Percentiles rank a stretch among this genome's conserved stretches.
Evolutionary conservation across 2,888 invertebrate genomes (phyloP).

Genomic region (Pyrrhopygopsis socrates): DNA sequence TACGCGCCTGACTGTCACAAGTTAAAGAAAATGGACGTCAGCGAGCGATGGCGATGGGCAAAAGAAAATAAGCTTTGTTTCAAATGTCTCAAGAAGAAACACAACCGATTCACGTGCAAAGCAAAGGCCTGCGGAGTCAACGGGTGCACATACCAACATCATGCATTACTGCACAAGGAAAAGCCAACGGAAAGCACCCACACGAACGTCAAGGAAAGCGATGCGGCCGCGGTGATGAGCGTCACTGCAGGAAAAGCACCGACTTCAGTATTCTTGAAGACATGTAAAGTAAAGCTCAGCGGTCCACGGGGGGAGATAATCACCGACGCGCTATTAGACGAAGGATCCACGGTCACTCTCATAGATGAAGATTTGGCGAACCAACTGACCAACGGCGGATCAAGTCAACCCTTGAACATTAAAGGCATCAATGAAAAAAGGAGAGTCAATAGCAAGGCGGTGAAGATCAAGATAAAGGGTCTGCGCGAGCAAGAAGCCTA

Average conservation of each 20-base stretch:
- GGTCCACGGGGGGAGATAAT: slow-evolving; percentile 41
- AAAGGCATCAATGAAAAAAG: background rate
- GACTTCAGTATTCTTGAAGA: background rate
- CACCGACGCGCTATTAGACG: slow-evolving; percentile 61
- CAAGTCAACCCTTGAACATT: background rate
- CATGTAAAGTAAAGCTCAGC: background rate
- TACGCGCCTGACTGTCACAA: background rate
- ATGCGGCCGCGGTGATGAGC: background rate
- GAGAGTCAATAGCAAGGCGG: no score
- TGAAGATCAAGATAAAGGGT: no score
- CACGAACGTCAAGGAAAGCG: background rate
- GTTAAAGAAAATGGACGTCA: background rate
- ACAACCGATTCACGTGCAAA: background rate
- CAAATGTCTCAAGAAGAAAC: background rate
- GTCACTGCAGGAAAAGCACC: background rate
- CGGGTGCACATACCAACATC: background rate
- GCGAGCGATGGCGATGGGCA: background rate
- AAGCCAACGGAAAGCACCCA: background rate
- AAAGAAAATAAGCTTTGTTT: background rate
- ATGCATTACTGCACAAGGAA: background rate
- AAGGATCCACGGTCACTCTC: slow-evolving; percentile 57
- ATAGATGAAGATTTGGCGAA: slow-evolving; percentile 39
- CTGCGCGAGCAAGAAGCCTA: no score
- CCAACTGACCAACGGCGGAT: background rate
- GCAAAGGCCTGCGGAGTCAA: background rate